Conservation (phyloP, 2,113 vertebrate genomes). For the Cynocephalus volans region DNA sequence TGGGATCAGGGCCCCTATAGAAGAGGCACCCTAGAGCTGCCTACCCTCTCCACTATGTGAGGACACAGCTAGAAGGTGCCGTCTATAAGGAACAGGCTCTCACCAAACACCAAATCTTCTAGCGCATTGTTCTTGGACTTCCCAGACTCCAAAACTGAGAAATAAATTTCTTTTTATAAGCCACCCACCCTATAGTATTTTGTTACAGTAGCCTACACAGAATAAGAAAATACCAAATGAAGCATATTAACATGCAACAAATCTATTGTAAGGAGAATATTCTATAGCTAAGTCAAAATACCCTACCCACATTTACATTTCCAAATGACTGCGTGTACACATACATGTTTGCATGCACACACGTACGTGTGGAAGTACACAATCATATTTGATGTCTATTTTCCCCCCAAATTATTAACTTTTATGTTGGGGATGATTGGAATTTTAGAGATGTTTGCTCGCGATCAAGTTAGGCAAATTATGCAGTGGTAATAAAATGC, state of each 20-base stretch:
- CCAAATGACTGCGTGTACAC: background rate
- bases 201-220: background rate
- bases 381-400: background rate
- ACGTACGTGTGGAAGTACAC: background rate
- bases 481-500: background rate
- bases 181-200: background rate
- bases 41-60: background rate
- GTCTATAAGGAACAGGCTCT: background rate
- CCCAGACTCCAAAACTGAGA: background rate
- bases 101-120: background rate
- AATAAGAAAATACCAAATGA: background rate
- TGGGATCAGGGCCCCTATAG: background rate
- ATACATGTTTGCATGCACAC: background rate
- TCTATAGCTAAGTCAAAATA: slow-evolving; percentile 1
- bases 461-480: background rate
- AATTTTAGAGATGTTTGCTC: background rate
- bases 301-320: background rate
- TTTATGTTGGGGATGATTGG: background rate
- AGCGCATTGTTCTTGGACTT: background rate
- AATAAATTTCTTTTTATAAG: background rate
- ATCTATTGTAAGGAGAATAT: background rate
- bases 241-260: background rate
- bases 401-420: background rate
- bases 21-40: background rate
- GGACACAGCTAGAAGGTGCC: background rate